Evolutionary conservation across 2,888 invertebrate genomes (phyloP).

Genomic region (Choreutis nemorana): DNA sequence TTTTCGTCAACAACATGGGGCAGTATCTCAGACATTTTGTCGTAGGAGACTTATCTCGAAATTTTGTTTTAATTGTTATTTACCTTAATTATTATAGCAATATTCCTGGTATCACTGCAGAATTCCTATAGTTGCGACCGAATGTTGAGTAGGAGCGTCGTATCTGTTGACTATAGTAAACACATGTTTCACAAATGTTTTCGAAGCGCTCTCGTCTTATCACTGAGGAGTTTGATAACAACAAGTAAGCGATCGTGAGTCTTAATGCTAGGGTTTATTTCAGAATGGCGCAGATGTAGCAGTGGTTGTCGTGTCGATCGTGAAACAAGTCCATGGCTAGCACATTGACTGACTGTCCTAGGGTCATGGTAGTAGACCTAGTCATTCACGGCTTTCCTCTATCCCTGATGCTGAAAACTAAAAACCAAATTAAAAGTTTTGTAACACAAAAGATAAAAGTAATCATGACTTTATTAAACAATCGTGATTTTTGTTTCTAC

Average conservation of each 20-base stretch:
- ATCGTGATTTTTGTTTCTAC: too few relatives aligned
- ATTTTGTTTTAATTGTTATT: conserved; percentile 6
- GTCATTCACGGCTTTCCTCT: too few relatives aligned
- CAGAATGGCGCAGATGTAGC: conserved; percentile 20
- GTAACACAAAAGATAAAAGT: too few relatives aligned
- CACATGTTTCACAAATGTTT: conserved; percentile 14
- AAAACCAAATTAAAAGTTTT: too few relatives aligned
- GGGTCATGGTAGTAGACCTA: conserved; percentile 39
- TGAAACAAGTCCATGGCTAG: conserved; percentile 48
- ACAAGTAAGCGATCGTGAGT: conserved; percentile 27
- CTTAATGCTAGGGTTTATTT: conserved; percentile 22
- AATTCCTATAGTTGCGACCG: too few relatives aligned
- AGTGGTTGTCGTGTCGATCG: conserved; percentile 22
- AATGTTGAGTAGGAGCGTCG: too few relatives aligned
- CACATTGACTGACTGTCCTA: conserved; percentile 31
- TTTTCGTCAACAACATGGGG: conserved; percentile 39
- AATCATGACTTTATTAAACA: too few relatives aligned
- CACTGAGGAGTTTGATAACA: conserved; percentile 43
- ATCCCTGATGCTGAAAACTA: too few relatives aligned
- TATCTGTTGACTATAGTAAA: too few relatives aligned
- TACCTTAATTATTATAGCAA: conserved; percentile 8
- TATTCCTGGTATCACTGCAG: conserved; percentile 17
- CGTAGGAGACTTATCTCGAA: too few relatives aligned
- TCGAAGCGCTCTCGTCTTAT: conserved; percentile 35
- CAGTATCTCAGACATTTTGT: conserved; percentile 2